These are phyloP conservation scores for Melanostoma scalare DNA, from an alignment of 2,888 invertebrate species.

Conservation along the genomic window DNA sequence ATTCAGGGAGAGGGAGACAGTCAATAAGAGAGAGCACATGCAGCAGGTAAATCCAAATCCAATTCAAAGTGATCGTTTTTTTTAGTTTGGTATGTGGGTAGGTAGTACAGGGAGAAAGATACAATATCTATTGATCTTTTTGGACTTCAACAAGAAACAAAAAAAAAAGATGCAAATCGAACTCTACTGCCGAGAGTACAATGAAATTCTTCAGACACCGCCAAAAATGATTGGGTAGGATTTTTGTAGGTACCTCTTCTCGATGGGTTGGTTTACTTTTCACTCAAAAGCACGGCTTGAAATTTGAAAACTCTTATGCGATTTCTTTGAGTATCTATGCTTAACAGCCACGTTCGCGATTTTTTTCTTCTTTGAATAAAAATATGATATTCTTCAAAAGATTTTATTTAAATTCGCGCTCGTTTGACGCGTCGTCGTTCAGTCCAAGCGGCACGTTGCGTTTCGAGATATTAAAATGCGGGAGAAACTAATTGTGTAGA, in stretches of 20 bases:
- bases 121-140: slow-evolving; percentile 54
- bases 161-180: slow-evolving; percentile 45
- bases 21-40: slow-evolving; percentile 53
- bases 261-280: background rate
- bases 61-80: slow-evolving; percentile 51
- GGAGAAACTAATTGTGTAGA: slow-evolving; percentile 28
- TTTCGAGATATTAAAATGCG: slow-evolving; percentile 45
- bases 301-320: slow-evolving; percentile 23
- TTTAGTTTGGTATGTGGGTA: slow-evolving; percentile 47
- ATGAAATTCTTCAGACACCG: slow-evolving; percentile 64
- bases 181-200: slow-evolving; percentile 16
- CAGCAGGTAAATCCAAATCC: slow-evolving; percentile 64
- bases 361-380: slow-evolving; percentile 24
- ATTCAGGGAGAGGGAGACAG: slow-evolving; percentile 46
- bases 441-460: slow-evolving; percentile 17
- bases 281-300: slow-evolving; percentile 14
- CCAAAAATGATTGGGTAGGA: slow-evolving; percentile 59
- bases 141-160: slow-evolving; percentile 47
- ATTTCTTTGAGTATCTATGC: slow-evolving; percentile 27
- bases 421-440: slow-evolving; percentile 54
- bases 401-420: slow-evolving; percentile 34
- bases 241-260: slow-evolving; percentile 5
- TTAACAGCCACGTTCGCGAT: slow-evolving; percentile 62
- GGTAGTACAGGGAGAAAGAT: slow-evolving; percentile 43
- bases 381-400: slow-evolving; percentile 11